phyloP scores from a whole-genome alignment of 2,888 invertebrate species.

The Boloria euphrosyne region DNA sequence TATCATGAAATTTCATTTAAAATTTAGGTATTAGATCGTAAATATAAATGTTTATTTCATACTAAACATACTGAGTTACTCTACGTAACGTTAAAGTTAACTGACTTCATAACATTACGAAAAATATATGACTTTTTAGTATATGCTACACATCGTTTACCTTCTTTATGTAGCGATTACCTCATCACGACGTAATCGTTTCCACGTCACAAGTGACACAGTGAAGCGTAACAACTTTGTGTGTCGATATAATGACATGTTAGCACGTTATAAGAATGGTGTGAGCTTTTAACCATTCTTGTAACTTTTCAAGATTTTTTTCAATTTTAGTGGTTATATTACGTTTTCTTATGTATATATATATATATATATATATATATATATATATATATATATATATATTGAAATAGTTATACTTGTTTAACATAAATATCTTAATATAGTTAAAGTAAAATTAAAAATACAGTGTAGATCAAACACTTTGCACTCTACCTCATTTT shows the following conservation, averaged over 20 bases:
- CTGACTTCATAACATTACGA: slow-evolving; percentile 6
- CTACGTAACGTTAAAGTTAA: not conserved
- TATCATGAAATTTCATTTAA: too few relatives aligned
- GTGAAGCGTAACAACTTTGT: slow-evolving; percentile 57
- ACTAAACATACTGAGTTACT: not conserved
- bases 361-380: too few relatives aligned
- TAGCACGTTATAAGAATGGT: slow-evolving; percentile 18
- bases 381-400: too few relatives aligned
- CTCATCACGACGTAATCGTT: slow-evolving; percentile 47
- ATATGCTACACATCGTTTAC: slow-evolving; percentile 1
- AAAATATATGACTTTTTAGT: not conserved
- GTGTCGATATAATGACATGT: slow-evolving; percentile 56
- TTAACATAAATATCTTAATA: not conserved
- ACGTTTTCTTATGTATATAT: too few relatives aligned
- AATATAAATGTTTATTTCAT: too few relatives aligned
- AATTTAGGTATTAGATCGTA: too few relatives aligned
- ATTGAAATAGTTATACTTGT: too few relatives aligned
- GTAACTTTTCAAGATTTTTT: not conserved
- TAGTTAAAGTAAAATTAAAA: not conserved
- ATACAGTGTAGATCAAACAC: slow-evolving; percentile 36
- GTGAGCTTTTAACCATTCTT: not conserved
- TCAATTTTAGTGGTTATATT: not conserved
- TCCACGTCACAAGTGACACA: slow-evolving; percentile 50
- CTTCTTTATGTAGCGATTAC: slow-evolving; percentile 28
- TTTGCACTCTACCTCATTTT: slow-evolving; percentile 33